Evolutionary conservation across 2,797 vertebrate genomes (phyloP).

Genomic region (Dryobates pubescens): DNA sequence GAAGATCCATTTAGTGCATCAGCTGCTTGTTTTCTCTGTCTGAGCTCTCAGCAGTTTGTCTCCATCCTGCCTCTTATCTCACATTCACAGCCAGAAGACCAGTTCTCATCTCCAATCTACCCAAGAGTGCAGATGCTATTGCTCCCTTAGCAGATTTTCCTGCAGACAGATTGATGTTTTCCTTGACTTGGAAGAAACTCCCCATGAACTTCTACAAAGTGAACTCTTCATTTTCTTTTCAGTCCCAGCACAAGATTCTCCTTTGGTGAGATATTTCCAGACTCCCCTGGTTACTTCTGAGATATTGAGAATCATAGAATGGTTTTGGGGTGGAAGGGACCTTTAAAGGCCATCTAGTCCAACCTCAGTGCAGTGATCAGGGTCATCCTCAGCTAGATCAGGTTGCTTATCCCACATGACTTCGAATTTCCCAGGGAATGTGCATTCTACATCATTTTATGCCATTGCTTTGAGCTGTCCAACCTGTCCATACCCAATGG

Average conservation of each 20-base stretch:
- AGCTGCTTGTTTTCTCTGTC: not conserved
- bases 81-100: not conserved
- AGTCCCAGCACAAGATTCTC: not conserved
- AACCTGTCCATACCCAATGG: too few relatives aligned
- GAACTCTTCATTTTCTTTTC: not conserved
- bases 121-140: not conserved
- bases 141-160: constrained; percentile 47
- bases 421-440: too few relatives aligned
- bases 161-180: constrained; percentile 21
- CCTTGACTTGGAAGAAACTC: not conserved
- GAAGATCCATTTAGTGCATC: constrained; percentile 1
- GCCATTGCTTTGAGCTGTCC: not conserved
- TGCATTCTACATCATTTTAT: not conserved
- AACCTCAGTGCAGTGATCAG: too few relatives aligned
- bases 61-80: not conserved
- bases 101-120: not conserved
- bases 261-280: not conserved
- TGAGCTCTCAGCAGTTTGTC: constrained; percentile 25
- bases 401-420: too few relatives aligned
- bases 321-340: too few relatives aligned
- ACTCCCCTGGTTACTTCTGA: not conserved
- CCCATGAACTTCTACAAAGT: not conserved
- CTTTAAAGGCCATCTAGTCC: too few relatives aligned
- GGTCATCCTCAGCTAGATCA: too few relatives aligned
- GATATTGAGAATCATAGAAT: not conserved